Conservation (phyloP, 2,888 invertebrate species). For the Orthosia incerta region DNA sequence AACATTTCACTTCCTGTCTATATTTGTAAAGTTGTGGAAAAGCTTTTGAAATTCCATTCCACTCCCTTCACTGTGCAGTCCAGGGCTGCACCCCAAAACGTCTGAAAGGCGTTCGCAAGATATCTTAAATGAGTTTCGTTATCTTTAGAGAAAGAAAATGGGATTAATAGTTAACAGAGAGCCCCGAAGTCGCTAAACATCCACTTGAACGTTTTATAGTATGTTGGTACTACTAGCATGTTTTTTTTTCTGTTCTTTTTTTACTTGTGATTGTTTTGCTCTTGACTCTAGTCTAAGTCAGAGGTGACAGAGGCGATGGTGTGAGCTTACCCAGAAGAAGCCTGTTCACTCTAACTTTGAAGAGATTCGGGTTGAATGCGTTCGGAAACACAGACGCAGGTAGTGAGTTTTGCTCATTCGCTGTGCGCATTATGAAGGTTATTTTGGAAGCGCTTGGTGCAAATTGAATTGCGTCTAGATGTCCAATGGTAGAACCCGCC, state of each 20-base stretch:
- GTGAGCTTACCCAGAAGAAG: no score
- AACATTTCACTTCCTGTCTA: slow-evolving; percentile 1
- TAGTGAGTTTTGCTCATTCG: no score
- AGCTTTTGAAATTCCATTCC: slow-evolving; percentile 62
- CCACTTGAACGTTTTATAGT: slow-evolving; percentile 70
- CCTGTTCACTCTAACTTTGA: no score
- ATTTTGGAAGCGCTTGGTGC: no score
- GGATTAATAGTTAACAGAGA: slow-evolving; percentile 89
- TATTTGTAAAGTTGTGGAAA: slow-evolving; percentile 8
- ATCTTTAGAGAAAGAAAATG: slow-evolving; percentile 89
- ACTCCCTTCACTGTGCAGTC: slow-evolving; percentile 69
- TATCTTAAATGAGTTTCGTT: slow-evolving; percentile 91
- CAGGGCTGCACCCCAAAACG: slow-evolving; percentile 87
- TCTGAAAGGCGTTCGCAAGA: slow-evolving; percentile 87
- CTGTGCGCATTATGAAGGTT: no score
- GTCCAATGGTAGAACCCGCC: no score
- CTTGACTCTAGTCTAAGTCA: no score
- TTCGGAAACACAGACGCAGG: no score
- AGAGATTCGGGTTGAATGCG: no score
- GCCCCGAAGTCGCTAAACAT: slow-evolving; percentile 82
- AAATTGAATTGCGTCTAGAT: no score
- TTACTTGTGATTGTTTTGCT: no score
- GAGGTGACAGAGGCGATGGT: no score
- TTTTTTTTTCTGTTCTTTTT: not conserved
- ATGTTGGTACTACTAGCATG: not conserved